These are phyloP conservation scores for Byasa hedistus DNA, from an alignment of 2,888 invertebrate species.

Conservation along the genomic window DNA sequence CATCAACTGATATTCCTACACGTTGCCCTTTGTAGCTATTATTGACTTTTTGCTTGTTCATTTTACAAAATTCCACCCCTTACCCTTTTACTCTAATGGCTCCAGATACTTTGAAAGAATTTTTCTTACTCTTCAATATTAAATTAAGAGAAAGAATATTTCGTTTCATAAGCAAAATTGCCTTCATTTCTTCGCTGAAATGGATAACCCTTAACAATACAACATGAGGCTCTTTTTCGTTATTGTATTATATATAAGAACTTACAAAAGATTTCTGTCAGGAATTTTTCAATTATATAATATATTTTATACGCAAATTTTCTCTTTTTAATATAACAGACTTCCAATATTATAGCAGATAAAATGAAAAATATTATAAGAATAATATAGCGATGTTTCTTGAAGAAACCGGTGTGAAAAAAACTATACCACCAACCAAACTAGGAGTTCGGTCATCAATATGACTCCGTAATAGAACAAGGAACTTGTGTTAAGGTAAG, in stretches of 20 bases:
- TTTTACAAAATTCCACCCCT: conserved; percentile 30
- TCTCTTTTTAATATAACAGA: background rate
- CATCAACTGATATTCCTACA: conserved; percentile 37
- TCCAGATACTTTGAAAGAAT: conserved; percentile 27
- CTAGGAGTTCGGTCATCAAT: too few species aligned
- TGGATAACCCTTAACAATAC: conserved; percentile 28
- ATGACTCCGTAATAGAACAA: too few species aligned
- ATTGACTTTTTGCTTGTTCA: conserved; percentile 29
- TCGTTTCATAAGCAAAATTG: conserved; percentile 29
- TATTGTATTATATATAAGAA: conserved; percentile 27
- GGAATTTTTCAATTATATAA: background rate
- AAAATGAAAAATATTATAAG: too few species aligned
- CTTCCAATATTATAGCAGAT: too few species aligned
- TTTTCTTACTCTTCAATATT: conserved; percentile 31
- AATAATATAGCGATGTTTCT: too few species aligned
- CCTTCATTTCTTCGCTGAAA: conserved; percentile 27
- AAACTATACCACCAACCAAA: too few species aligned
- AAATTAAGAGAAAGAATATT: conserved; percentile 32
- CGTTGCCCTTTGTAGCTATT: conserved; percentile 25
- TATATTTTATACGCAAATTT: background rate
- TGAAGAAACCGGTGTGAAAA: too few species aligned
- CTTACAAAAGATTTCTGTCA: conserved; percentile 2
- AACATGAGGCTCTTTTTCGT: conserved; percentile 19
- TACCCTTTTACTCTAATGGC: conserved; percentile 31
- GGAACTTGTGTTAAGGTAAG: too few species aligned